A percentile compares a stretch with the other conserved stretches of the same genome.
These are phyloP conservation scores for Hemibagrus wyckioides DNA, from an alignment of 2,113 vertebrate genomes.

Conservation along the genomic window DNA sequence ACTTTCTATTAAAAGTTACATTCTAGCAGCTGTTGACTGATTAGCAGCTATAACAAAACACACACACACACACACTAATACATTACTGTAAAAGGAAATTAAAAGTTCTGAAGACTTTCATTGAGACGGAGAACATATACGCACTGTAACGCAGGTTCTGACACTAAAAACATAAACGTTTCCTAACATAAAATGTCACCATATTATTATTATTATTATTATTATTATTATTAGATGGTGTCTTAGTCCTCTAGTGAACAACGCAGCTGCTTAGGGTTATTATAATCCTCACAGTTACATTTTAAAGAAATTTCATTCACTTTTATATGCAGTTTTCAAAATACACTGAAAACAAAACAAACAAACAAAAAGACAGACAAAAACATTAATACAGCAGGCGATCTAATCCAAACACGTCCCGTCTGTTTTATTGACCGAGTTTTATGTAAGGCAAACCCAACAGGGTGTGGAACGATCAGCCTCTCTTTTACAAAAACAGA, in stretches of 20 bases:
- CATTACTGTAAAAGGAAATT: too few relatives aligned
- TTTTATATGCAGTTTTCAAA: background rate
- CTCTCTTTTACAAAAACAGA: background rate
- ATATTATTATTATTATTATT: background rate
- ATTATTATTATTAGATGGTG: background rate
- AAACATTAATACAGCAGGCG: background rate
- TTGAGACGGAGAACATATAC: too few relatives aligned
- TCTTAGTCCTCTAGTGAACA: background rate
- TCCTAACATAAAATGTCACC: background rate
- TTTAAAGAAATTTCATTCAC: background rate
- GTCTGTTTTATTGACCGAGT: background rate
- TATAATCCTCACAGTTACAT: background rate
- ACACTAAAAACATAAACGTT: too few relatives aligned
- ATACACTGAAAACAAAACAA: background rate
- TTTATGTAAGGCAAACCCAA: background rate
- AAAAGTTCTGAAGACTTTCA: too few relatives aligned
- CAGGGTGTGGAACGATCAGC: conserved; percentile 11
- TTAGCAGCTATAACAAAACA: too few relatives aligned
- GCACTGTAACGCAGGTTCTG: too few relatives aligned
- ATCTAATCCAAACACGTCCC: background rate
- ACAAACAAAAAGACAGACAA: background rate
- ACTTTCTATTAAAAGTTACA: too few relatives aligned
- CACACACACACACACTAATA: too few relatives aligned
- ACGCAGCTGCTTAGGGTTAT: background rate
- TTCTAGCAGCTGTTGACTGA: too few relatives aligned